Conservation (phyloP, 2,888 invertebrate species). For the Fragum whitleyi region DNA sequence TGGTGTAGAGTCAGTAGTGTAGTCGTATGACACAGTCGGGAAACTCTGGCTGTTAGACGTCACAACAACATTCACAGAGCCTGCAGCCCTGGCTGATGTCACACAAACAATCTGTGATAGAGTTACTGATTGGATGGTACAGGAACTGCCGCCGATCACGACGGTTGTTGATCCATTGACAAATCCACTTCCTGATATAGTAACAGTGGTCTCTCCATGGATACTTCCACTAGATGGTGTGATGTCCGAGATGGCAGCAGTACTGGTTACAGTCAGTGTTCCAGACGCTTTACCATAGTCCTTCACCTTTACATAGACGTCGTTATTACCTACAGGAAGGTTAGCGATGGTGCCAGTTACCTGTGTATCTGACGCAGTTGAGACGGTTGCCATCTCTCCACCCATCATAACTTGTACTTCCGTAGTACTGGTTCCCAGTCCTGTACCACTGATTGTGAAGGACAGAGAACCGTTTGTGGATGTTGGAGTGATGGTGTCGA, state of each 20-base stretch:
- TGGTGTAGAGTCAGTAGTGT: slow-evolving; percentile 65
- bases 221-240: slow-evolving; percentile 71
- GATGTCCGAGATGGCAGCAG: slow-evolving; percentile 55
- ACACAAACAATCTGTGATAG: slow-evolving; percentile 67
- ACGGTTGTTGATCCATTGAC: slow-evolving; percentile 63
- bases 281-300: slow-evolving; percentile 64
- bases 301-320: slow-evolving; percentile 60
- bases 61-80: slow-evolving; percentile 60
- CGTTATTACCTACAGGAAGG: slow-evolving; percentile 68
- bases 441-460: slow-evolving; percentile 67
- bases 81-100: slow-evolving; percentile 66
- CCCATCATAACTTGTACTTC: slow-evolving; percentile 71
- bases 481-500: slow-evolving; percentile 59
- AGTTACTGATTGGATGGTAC: slow-evolving; percentile 58
- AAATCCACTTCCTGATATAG: slow-evolving; percentile 73
- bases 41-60: slow-evolving; percentile 68
- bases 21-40: slow-evolving; percentile 60
- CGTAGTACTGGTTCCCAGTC: slow-evolving; percentile 53
- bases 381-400: slow-evolving; percentile 68
- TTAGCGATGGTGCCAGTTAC: slow-evolving; percentile 70
- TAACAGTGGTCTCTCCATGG: slow-evolving; percentile 63
- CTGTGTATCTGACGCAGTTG: slow-evolving; percentile 55
- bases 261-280: slow-evolving; percentile 52
- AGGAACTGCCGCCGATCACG: slow-evolving; percentile 63
- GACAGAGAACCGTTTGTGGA: slow-evolving; percentile 59